phyloP scores from a whole-genome alignment of 2,797 vertebrate genomes.

The Mormyrus hasselquistii region DNA sequence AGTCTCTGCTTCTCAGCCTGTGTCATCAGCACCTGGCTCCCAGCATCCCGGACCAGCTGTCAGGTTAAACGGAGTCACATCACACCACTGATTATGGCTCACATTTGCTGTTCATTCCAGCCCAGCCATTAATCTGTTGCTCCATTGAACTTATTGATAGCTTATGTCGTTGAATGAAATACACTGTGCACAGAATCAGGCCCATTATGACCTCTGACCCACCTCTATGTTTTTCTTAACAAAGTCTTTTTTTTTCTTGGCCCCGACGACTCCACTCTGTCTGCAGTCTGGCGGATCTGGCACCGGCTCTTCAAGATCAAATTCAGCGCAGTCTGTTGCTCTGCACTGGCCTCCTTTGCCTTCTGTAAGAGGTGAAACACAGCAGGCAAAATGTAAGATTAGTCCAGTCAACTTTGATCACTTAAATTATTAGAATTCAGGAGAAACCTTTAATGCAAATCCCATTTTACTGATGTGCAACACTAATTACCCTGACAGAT shows the following conservation, averaged over 20 bases:
- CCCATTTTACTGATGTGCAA: neutral
- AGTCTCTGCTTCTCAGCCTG: slow-evolving; percentile 71
- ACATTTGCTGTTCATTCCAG: neutral
- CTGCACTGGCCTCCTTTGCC: slow-evolving; percentile 28
- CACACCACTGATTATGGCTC: neutral
- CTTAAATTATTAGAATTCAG: neutral
- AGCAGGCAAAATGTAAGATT: neutral
- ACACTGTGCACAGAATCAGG: slow-evolving; percentile 4
- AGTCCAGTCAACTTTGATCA: neutral
- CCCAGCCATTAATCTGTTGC: neutral
- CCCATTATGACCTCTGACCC: slow-evolving; percentile 56
- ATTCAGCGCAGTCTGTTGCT: slow-evolving; percentile 31
- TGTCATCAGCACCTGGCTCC: slow-evolving; percentile 62
- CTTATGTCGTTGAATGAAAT: neutral
- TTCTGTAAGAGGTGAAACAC: neutral
- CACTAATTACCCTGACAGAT: neutral
- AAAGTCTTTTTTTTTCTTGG: slow-evolving; percentile 70
- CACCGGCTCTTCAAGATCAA: slow-evolving; percentile 31
- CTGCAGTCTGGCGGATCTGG: slow-evolving; percentile 41
- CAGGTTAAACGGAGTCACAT: slow-evolving; percentile 42
- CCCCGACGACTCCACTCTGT: slow-evolving; percentile 33
- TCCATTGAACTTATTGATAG: neutral
- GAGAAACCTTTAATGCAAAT: neutral
- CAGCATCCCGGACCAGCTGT: slow-evolving; percentile 69
- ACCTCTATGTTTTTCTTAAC: slow-evolving; percentile 88